Evolutionary conservation across 2,888 invertebrate genomes (phyloP), one percentile per base, ranked within the genome.

Genomic region (Desoria tigrina): DNA sequence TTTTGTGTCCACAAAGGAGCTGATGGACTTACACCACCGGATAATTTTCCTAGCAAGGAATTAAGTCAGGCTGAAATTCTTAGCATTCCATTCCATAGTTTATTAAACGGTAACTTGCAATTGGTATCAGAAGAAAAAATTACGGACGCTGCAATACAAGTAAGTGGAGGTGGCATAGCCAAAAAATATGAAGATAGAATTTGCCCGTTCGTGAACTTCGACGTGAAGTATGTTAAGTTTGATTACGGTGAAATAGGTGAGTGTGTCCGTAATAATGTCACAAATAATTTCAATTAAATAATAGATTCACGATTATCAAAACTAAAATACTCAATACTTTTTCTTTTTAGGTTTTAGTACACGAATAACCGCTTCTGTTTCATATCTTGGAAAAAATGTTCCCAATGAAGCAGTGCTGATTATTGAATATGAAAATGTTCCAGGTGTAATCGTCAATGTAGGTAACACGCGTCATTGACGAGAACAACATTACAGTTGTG

Each of bases 171-270:
- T 28, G 28, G 9, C 9, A 16, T 9, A 11, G 39, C 9, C 9
- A 11, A 9, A 11, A 9, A 39, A 39, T 39, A 39, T 1, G 37
- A 61, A n/a, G 32, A 51, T 0, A 62, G 64, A 2, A 63, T 68
- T 21, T 75, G 75, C 49, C 73, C 75, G 0, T 75, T 67, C 61
- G 28, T 64, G 3, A 61, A 61, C 23, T 74, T 75, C 58, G 18
- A 45, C 2, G 51, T 75, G 2, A 50, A 59, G 37, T 53, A 66
- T 26, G 63, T 50, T 2, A 32, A 67, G 1, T 65, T 74, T 16
- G 72, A 74, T 50, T 74, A 66, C 42, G 75, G 69, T 3, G 75
- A 74, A 65, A 71, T 73, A 27, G 68, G 63, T 51, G 26, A 23
- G n/a, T n/a, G n/a, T n/a, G n/a, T n/a, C n/a, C n/a, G n/a, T n/a